phyloP scores from a whole-genome alignment of 2,888 invertebrate genomes.

The Meandrusa payeni region DNA sequence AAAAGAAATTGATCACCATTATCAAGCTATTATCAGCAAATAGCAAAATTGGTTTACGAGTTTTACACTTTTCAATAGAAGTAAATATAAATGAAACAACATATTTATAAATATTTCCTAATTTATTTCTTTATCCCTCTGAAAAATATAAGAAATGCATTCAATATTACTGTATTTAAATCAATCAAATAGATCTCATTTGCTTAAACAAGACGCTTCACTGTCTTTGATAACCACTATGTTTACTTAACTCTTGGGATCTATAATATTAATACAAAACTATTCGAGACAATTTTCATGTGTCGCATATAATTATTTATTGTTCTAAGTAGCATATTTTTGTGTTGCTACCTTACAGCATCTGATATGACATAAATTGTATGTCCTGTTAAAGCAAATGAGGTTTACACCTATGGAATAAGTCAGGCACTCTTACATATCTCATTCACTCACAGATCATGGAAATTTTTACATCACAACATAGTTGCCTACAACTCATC shows the following conservation, averaged over 20 bases:
- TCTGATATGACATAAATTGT: background rate
- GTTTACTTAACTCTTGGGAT: too few species aligned
- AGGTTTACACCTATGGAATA: conserved; percentile 24
- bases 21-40: too few species aligned
- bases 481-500: conserved; percentile 61
- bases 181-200: conserved; percentile 43
- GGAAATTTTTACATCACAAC: conserved; percentile 54
- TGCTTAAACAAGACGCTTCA: conserved; percentile 13
- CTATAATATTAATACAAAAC: conserved; percentile 3
- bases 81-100: conserved; percentile 38
- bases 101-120: conserved; percentile 72
- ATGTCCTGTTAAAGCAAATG: conserved; percentile 15
- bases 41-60: too few species aligned
- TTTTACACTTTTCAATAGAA: too few species aligned
- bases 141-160: conserved; percentile 70
- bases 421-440: conserved; percentile 32
- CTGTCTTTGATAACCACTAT: too few species aligned
- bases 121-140: conserved; percentile 64
- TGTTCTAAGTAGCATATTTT: background rate
- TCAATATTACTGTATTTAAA: conserved; percentile 77
- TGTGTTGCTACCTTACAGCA: conserved; percentile 2
- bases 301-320: conserved; percentile 1
- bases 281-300: conserved; percentile 18
- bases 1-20: too few species aligned
- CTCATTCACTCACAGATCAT: conserved; percentile 65